Percentiles rank a stretch among this genome's conserved stretches.
Conservation (phyloP, 2,888 invertebrate genomes). For the Chrysomela aeneicollis region DNA sequence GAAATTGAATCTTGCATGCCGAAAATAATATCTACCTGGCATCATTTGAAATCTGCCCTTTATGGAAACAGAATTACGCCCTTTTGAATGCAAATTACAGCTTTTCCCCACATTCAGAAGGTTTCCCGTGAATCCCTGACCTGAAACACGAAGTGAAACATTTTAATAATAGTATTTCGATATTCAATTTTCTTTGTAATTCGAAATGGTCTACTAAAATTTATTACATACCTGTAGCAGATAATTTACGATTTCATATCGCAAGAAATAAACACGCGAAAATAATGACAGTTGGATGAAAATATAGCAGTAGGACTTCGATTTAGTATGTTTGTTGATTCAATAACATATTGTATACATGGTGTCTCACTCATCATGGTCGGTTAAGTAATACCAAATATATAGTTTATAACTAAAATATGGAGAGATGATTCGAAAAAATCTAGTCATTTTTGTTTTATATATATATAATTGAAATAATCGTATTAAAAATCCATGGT, state of each 20-base stretch:
- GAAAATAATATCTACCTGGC: not conserved
- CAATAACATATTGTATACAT: too few relatives aligned
- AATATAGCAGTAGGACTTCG: too few relatives aligned
- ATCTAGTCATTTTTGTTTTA: too few relatives aligned
- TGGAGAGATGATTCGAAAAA: too few relatives aligned
- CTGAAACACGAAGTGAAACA: constrained; percentile 8
- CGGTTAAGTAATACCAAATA: too few relatives aligned
- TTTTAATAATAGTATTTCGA: constrained; percentile 30
- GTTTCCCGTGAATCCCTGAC: not conserved
- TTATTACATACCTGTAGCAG: constrained; percentile 29
- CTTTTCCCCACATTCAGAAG: not conserved
- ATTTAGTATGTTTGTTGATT: too few relatives aligned
- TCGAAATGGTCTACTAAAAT: constrained; percentile 36
- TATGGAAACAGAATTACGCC: not conserved
- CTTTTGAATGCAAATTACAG: not conserved
- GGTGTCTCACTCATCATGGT: too few relatives aligned
- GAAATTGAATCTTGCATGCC: not conserved
- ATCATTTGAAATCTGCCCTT: not conserved
- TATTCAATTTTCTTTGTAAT: constrained; percentile 33
- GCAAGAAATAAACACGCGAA: constrained; percentile 44
- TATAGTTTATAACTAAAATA: too few relatives aligned
- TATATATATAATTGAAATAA: too few relatives aligned
- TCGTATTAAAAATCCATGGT: too few relatives aligned
- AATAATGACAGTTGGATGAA: constrained; percentile 16
- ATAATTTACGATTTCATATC: constrained; percentile 34